These are phyloP conservation scores for Eupithecia pulchellata DNA, from an alignment of 2,888 invertebrate species.

Conservation along the genomic window DNA sequence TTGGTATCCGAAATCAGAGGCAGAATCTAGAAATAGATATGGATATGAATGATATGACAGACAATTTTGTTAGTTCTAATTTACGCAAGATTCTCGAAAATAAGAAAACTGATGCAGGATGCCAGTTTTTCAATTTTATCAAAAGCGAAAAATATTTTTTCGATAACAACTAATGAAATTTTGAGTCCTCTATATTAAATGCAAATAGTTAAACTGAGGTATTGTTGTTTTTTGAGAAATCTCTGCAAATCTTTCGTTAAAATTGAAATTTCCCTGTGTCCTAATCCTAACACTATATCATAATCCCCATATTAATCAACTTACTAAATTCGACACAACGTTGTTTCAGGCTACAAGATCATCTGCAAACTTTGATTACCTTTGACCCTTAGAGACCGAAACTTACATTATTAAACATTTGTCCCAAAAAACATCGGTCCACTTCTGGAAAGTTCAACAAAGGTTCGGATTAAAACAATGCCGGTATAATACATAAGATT, in stretches of 20 bases:
- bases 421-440: slow-evolving; percentile 41
- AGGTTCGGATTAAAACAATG: slow-evolving; percentile 53
- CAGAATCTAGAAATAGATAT: not conserved
- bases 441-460: slow-evolving; percentile 46
- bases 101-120: not conserved
- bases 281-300: not conserved
- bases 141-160: not conserved
- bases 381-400: slow-evolving; percentile 32
- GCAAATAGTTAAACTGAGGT: not conserved
- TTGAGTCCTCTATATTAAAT: not conserved
- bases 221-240: not conserved
- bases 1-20: not conserved
- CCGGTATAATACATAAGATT: slow-evolving; percentile 50
- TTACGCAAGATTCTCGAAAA: not conserved
- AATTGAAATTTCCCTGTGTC: not conserved
- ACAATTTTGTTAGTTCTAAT: not conserved
- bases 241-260: not conserved
- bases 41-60: not conserved
- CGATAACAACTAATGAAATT: not conserved
- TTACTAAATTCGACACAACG: too few species aligned
- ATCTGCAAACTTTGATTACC: slow-evolving; percentile 31
- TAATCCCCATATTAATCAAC: slow-evolving; percentile 18
- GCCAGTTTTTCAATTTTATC: not conserved
- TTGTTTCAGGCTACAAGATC: slow-evolving; percentile 28
- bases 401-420: slow-evolving; percentile 43